Percentiles rank a stretch among this genome's conserved stretches.
Conservation (phyloP, 2,888 invertebrate species). For the Rosalia funebris region DNA sequence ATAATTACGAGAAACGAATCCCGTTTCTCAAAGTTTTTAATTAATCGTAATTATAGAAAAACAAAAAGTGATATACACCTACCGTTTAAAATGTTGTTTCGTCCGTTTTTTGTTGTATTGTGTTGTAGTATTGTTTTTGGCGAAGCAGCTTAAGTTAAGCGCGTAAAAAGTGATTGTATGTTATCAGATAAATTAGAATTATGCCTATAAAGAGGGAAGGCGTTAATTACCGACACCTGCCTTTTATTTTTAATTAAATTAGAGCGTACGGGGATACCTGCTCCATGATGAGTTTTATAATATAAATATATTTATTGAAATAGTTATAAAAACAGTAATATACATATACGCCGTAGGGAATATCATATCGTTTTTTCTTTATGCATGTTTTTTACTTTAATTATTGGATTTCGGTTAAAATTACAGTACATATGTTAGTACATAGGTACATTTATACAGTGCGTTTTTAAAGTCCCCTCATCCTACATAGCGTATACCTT, state of each 20-base stretch:
- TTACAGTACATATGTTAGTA: too few relatives aligned
- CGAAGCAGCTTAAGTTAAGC: too few relatives aligned
- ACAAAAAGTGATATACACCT: conserved; percentile 1
- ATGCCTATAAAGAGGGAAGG: conserved; percentile 12
- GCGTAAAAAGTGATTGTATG: conserved; percentile 8
- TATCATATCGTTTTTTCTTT: too few relatives aligned
- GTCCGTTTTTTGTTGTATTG: not conserved
- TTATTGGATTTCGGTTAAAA: too few relatives aligned
- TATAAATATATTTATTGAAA: conserved; percentile 1
- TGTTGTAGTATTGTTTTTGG: not conserved
- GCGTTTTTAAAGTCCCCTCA: too few relatives aligned
- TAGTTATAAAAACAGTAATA: not conserved
- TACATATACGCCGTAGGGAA: too few relatives aligned
- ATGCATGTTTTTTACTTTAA: too few relatives aligned
- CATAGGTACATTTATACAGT: too few relatives aligned
- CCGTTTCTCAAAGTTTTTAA: conserved; percentile 53
- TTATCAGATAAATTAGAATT: not conserved
- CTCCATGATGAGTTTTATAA: conserved; percentile 10
- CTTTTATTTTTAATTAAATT: conserved; percentile 17
- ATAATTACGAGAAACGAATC: conserved; percentile 57
- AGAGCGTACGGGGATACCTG: conserved; percentile 1
- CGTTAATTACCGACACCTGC: conserved; percentile 15
- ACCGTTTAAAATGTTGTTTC: not conserved
- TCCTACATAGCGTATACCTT: too few relatives aligned
- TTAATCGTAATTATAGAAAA: conserved; percentile 52